Base-by-base conservation (phyloP, 64 coral and sea anemone species). In the Porites australiensis region DNA sequence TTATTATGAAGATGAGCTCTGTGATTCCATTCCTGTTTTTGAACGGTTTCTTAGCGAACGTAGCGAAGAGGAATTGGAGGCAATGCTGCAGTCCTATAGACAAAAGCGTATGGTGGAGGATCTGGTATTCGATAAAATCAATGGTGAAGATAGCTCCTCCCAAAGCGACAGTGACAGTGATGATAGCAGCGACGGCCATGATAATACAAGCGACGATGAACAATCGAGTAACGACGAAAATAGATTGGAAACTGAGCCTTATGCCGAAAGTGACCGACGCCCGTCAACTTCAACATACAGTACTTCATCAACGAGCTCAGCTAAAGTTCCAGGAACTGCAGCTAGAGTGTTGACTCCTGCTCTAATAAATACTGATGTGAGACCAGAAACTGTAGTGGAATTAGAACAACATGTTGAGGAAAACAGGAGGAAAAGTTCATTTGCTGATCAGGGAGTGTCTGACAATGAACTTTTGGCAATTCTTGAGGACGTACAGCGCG, bases 1-100 rank as follows among this genome's bases (percentile, higher is more conserved):
- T 48, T 93, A 88, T 46, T 67, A 81, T 51, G 94, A 96, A 16
- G 95, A 96, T 60, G 90, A 96, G 62, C 73, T 93, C 53, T 47
- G 86, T 0, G 86, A 96, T 54, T 51, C 89, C 64, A 86, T 96
- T 49, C 90, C 90, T 19, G 4, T 77, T 0, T 83, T 93, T 66
- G 95, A 76, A 19, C 76, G 72, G 59, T 89, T 93, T 13, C 20
- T 83, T 2, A 58, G 70, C 14, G 61, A 74, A 11, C 80, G 89
- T 13, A 82, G 77, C 13, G 16, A 64, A 18, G 86, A 83, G 2
- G 77, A 94, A 8, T 37, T 93, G 5, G 78, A 93, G 20, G 18
- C 22, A 4, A 64, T 90, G 16, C 27, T 88, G 49, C 18, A 78
- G 16, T 19, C 19, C 47, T 93, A 93, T 44, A 59, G 54, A 44